Evolutionary conservation across 2,113 vertebrate genomes (phyloP).

Genomic region (Danio rerio): GRCz12tu NC_133194.1:47937501-47938000

Average conservation of each 20-base stretch:
- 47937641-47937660: not conserved
- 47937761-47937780: conserved; percentile 2
- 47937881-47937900: conserved; percentile 28
- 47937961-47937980: not conserved
- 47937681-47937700: not conserved
- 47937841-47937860: not conserved
- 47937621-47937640: not conserved
- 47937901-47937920: conserved; percentile 37
- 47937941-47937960: not conserved
- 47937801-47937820: conserved; percentile 19
- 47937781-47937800: conserved; percentile 19
- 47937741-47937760: conserved; percentile 12
- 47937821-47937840: conserved; percentile 40
- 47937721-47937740: conserved; percentile 2
- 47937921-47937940: conserved; percentile 29
- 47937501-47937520: too few relatives aligned
- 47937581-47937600: too few relatives aligned
- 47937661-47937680: not conserved
- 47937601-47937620: too few relatives aligned
- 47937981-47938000: not conserved
- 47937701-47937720: conserved; percentile 21
- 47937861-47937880: conserved; percentile 28
- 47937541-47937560: too few relatives aligned
- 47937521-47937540: too few relatives aligned
- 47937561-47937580: too few relatives aligned